Conservation (phyloP, 2,888 invertebrate species). For the Operophtera brumata region DNA sequence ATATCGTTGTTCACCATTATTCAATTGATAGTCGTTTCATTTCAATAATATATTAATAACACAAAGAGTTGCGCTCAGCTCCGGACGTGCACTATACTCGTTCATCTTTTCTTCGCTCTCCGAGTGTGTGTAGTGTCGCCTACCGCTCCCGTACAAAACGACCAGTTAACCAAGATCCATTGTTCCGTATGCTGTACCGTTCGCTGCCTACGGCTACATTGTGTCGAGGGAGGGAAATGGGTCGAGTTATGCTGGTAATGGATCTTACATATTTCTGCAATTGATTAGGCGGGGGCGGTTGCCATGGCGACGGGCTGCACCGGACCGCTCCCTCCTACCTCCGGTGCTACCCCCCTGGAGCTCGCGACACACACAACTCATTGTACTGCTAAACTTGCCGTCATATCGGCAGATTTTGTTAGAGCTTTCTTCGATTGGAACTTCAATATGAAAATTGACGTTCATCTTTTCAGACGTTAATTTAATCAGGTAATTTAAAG, state of each 20-base stretch:
- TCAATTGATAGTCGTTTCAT: constrained; percentile 3
- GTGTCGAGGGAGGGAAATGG: constrained; percentile 37
- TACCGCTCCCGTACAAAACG: constrained; percentile 52
- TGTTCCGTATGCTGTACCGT: constrained; percentile 37
- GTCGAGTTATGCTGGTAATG: constrained; percentile 52
- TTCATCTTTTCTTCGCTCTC: constrained; percentile 68
- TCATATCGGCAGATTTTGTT: constrained; percentile 35
- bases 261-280: constrained; percentile 80
- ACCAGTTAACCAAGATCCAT: constrained; percentile 45
- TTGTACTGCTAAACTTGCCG: constrained; percentile 45
- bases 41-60: constrained; percentile 25
- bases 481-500: too few relatives aligned
- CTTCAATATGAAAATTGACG: neutral
- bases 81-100: constrained; percentile 46
- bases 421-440: constrained; percentile 13
- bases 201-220: constrained; percentile 21
- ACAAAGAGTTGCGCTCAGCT: constrained; percentile 21
- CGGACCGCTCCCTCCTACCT: constrained; percentile 34
- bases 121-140: constrained; percentile 53
- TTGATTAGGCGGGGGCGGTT: constrained; percentile 80
- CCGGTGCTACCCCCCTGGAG: constrained; percentile 26
- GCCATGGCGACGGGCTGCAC: constrained; percentile 66
- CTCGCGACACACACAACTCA: constrained; percentile 47
- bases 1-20: neutral
- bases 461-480: neutral